A percentile compares a stretch with the other conserved stretches of the same genome.
phyloP scores from a whole-genome alignment of 1,140 invertebrate species.

The Drosophila repleta region DNA sequence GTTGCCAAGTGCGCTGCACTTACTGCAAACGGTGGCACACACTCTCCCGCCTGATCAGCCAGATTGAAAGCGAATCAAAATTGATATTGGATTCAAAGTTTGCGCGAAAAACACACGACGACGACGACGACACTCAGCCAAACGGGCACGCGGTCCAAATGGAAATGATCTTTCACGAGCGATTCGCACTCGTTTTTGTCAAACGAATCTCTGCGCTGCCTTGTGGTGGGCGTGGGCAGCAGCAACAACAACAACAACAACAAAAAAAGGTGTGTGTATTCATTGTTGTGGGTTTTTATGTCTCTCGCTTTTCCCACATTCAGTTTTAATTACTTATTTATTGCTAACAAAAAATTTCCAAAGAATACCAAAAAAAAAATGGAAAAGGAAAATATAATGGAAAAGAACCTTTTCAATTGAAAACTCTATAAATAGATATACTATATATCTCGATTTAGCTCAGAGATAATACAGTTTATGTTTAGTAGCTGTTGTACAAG shows the following conservation, averaged over 20 bases:
- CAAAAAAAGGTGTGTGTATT: constrained; percentile 15
- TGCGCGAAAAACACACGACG: too few species aligned
- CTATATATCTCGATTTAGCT: constrained; percentile 1
- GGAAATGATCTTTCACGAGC: constrained; percentile 45
- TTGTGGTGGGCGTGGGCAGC: constrained; percentile 10
- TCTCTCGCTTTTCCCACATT: constrained; percentile 36
- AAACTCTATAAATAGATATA: constrained; percentile 17
- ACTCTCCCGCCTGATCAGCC: constrained; percentile 52
- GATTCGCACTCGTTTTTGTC: constrained; percentile 44
- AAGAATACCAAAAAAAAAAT: constrained; percentile 22
- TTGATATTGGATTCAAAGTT: not conserved
- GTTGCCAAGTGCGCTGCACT: constrained; percentile 43
- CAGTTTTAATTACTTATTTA: constrained; percentile 55
- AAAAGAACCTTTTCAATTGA: constrained; percentile 12
- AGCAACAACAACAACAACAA: too few species aligned
- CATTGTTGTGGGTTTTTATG: constrained; percentile 13
- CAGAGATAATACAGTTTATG: constrained; percentile 53
- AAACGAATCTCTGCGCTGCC: constrained; percentile 22
- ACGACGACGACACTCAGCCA: constrained; percentile 35
- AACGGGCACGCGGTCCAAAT: constrained; percentile 48
- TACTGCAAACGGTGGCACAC: constrained; percentile 65
- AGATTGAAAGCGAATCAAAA: constrained; percentile 4
- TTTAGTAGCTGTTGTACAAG: constrained; percentile 42
- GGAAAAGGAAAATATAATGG: not conserved
- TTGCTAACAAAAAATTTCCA: constrained; percentile 38